Percentiles rank a stretch among this genome's conserved stretches.
Conservation (phyloP, 2,113 vertebrate species). For the Cathartes aura region DNA sequence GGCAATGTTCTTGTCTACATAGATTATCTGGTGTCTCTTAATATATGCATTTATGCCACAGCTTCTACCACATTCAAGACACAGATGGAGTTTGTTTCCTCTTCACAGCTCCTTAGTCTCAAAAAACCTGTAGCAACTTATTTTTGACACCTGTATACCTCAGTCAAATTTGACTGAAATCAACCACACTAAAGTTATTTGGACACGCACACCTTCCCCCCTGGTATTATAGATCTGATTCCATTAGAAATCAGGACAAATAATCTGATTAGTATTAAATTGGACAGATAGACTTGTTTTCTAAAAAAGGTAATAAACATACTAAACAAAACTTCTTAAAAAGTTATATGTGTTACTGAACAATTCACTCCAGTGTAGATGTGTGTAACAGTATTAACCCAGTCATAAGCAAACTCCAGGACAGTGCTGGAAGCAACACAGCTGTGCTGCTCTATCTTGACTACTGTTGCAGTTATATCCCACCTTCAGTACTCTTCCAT, state of each 20-base stretch:
- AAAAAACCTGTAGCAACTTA: background rate
- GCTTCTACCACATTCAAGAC: background rate
- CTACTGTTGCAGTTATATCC: background rate
- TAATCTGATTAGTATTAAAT: background rate
- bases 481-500: background rate
- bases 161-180: background rate
- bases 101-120: background rate
- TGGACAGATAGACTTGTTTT: background rate
- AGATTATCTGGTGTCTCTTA: background rate
- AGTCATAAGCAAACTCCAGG: background rate
- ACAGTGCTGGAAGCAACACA: background rate
- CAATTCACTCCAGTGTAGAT: background rate
- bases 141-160: background rate
- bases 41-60: background rate
- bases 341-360: background rate
- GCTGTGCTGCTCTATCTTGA: background rate
- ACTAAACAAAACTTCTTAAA: background rate
- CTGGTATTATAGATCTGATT: background rate
- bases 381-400: background rate
- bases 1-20: background rate
- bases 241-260: background rate
- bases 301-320: background rate
- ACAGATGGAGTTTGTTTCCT: background rate
- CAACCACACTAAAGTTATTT: background rate
- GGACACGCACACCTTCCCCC: background rate